Evolutionary conservation across 2,888 invertebrate genomes (phyloP).

Genomic region (Herminia tarsipennalis): DNA sequence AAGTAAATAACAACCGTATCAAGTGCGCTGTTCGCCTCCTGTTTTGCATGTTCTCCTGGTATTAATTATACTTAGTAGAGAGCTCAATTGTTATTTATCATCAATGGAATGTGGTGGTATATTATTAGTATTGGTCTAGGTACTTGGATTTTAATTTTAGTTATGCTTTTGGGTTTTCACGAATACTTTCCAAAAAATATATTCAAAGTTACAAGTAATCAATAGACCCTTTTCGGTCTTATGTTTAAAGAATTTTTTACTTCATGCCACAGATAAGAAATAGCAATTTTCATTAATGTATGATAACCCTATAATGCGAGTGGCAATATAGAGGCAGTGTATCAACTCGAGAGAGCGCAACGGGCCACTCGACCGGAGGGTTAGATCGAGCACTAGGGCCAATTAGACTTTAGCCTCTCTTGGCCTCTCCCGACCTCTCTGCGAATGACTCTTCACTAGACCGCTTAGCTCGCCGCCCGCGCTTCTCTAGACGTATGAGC

Average conservation of each 20-base stretch:
- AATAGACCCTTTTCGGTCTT: background rate
- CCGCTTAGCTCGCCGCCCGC: slow-evolving; percentile 40
- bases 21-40: slow-evolving; percentile 21
- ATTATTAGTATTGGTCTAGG: no score
- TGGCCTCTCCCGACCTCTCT: slow-evolving; percentile 12
- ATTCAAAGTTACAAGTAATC: background rate
- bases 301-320: background rate
- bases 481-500: slow-evolving; percentile 27
- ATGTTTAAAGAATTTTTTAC: no score
- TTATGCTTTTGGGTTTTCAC: no score
- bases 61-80: no score
- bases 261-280: no score
- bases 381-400: slow-evolving; percentile 49
- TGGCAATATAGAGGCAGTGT: slow-evolving; percentile 28
- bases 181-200: no score
- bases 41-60: slow-evolving; percentile 12
- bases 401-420: slow-evolving; percentile 44
- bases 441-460: slow-evolving; percentile 40
- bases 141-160: no score
- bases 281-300: background rate
- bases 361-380: slow-evolving; percentile 36
- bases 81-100: no score
- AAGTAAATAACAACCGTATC: slow-evolving; percentile 21
- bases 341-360: slow-evolving; percentile 38
- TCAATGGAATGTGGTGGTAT: no score